phyloP scores from a whole-genome alignment of 2,888 invertebrate genomes.

The Polia nebulosa region DNA sequence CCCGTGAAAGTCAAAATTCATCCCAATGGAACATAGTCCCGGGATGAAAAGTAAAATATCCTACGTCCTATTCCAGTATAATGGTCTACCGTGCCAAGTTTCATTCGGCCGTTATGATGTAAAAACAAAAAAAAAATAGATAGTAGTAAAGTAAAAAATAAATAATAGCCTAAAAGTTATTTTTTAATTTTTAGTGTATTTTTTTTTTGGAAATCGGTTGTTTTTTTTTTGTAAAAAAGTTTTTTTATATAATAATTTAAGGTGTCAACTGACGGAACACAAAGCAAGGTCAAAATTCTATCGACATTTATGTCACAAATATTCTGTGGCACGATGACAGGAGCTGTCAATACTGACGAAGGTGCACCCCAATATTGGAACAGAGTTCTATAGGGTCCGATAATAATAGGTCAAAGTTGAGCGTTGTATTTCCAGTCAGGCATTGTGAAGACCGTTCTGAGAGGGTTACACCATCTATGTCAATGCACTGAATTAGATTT shows the following conservation, averaged over 20 bases:
- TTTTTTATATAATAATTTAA: slow-evolving; percentile 30
- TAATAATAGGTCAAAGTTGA: slow-evolving; percentile 72
- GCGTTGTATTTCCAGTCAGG: slow-evolving; percentile 43
- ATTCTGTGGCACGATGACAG: slow-evolving; percentile 66
- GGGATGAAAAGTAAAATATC: too few species aligned
- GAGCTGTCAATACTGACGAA: slow-evolving; percentile 76
- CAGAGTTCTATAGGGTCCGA: slow-evolving; percentile 68
- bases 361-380: slow-evolving; percentile 73
- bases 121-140: too few species aligned
- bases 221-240: too few species aligned
- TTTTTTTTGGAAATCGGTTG: too few species aligned
- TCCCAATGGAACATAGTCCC: too few species aligned
- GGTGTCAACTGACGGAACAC: slow-evolving; percentile 26
- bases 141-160: too few species aligned
- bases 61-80: too few species aligned
- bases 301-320: slow-evolving; percentile 63
- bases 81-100: too few species aligned
- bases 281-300: slow-evolving; percentile 29
- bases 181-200: too few species aligned
- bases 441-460: slow-evolving; percentile 41
- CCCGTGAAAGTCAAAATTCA: too few species aligned
- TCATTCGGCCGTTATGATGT: too few species aligned
- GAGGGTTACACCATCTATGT: slow-evolving; percentile 38
- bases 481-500: slow-evolving; percentile 39
- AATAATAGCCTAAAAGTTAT: too few species aligned